phyloP scores from a whole-genome alignment of 1,140 invertebrate genomes.

The Lepidurus couesii region DNA sequence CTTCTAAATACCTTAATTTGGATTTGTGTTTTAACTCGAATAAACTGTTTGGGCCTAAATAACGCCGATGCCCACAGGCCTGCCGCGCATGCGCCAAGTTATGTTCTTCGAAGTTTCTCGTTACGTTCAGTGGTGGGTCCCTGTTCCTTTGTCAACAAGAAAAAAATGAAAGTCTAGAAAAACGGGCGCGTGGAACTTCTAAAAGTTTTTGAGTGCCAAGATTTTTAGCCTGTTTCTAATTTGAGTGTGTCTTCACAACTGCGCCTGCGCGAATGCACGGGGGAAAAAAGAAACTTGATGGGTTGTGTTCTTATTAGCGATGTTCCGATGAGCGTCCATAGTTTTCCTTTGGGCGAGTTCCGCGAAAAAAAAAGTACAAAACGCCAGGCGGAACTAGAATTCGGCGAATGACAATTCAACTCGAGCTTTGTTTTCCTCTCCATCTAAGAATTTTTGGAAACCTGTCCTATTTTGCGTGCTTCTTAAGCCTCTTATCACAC shows the following conservation, averaged over 20 bases:
- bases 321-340: not conserved
- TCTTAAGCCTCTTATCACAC: constrained; percentile 5
- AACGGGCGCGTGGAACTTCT: not conserved
- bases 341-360: not conserved
- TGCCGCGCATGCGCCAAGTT: constrained; percentile 9
- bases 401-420: not conserved
- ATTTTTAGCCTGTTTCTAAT: constrained; percentile 22
- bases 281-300: not conserved
- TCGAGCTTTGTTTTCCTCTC: not conserved
- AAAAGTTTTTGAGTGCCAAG: constrained; percentile 21
- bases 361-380: constrained; percentile 17
- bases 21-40: not conserved
- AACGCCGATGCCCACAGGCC: not conserved
- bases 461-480: constrained; percentile 7
- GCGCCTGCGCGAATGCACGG: not conserved
- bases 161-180: not conserved
- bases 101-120: constrained; percentile 13
- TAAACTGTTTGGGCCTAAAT: constrained; percentile 16
- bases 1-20: constrained; percentile 19
- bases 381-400: not conserved
- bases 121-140: constrained; percentile 14
- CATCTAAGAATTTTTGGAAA: not conserved
- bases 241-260: constrained; percentile 5
- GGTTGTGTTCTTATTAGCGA: not conserved
- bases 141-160: not conserved